phyloP scores from a whole-genome alignment of 2,113 vertebrate genomes.

The Murina feae region DNA sequence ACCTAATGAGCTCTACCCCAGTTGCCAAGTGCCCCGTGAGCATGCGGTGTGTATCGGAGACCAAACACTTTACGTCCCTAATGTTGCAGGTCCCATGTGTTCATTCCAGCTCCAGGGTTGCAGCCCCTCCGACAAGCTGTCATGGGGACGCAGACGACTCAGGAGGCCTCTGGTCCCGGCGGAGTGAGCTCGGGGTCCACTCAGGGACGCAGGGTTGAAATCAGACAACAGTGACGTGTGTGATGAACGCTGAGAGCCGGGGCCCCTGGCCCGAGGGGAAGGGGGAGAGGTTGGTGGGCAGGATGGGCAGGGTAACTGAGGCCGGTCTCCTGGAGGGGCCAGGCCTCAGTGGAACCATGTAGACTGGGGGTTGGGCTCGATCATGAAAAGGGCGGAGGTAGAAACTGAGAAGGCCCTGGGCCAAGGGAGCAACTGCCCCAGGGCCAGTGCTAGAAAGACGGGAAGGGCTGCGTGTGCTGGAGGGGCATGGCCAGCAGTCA shows the following conservation, averaged over 20 bases:
- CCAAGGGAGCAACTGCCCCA: too few species aligned
- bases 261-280: not conserved
- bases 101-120: not conserved
- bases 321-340: not conserved
- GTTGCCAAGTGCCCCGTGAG: not conserved
- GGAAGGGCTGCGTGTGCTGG: too few species aligned
- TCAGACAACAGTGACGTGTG: rapidly evolving
- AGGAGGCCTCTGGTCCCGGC: not conserved
- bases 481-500: not conserved
- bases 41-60: not conserved
- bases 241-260: not conserved
- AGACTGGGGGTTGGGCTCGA: not conserved
- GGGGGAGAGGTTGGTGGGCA: too few species aligned
- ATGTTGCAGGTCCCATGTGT: not conserved
- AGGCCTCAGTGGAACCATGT: rapidly evolving
- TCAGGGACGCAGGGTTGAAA: rapidly evolving
- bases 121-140: not conserved
- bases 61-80: not conserved
- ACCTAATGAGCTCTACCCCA: not conserved
- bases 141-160: not conserved
- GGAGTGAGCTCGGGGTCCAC: not conserved
- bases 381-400: too few species aligned
- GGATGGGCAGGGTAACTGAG: rapidly evolving
- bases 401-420: not conserved
- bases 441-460: not conserved